A percentile compares a stretch with the other conserved stretches of the same genome.
phyloP scores from a whole-genome alignment of 2,797 vertebrate genomes.

The Meda fulgida region DNA sequence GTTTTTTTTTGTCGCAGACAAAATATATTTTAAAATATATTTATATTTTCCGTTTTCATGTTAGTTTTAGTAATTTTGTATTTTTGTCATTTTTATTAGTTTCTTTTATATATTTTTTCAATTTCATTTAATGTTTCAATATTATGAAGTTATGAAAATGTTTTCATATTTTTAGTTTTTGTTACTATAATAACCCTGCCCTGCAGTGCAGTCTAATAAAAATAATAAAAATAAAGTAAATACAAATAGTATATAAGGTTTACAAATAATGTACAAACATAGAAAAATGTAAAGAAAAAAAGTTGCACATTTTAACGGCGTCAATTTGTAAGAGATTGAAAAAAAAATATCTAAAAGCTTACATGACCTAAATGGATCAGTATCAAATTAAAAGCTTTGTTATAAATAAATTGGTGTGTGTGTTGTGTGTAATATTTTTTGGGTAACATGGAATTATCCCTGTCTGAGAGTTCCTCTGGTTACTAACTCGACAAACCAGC shows the following conservation, averaged over 20 bases:
- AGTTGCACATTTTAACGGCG: not conserved
- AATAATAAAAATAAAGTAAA: not conserved
- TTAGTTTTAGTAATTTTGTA: not conserved
- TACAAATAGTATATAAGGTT: not conserved
- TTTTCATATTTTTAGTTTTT: not conserved
- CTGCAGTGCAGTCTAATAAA: not conserved
- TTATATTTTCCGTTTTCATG: not conserved
- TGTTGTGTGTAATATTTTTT: constrained; percentile 23
- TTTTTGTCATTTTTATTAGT: not conserved
- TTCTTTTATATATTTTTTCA: not conserved
- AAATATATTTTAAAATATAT: not conserved
- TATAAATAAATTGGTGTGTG: constrained; percentile 10
- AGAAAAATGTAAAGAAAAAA: not conserved
- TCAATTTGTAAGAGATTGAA: not conserved
- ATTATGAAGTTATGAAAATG: not conserved
- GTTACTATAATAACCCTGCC: not conserved
- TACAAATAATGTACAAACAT: not conserved
- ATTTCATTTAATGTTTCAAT: not conserved
- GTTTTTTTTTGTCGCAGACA: too few species aligned
- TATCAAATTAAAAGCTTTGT: constrained; percentile 7
- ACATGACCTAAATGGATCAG: not conserved
- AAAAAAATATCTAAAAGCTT: not conserved
- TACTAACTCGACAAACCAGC: constrained; percentile 64
- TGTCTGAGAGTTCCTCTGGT: constrained; percentile 42
- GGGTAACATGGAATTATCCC: constrained; percentile 24